phyloP scores from a whole-genome alignment of 2,113 vertebrate species.

The Stictonetta naevosa region DNA sequence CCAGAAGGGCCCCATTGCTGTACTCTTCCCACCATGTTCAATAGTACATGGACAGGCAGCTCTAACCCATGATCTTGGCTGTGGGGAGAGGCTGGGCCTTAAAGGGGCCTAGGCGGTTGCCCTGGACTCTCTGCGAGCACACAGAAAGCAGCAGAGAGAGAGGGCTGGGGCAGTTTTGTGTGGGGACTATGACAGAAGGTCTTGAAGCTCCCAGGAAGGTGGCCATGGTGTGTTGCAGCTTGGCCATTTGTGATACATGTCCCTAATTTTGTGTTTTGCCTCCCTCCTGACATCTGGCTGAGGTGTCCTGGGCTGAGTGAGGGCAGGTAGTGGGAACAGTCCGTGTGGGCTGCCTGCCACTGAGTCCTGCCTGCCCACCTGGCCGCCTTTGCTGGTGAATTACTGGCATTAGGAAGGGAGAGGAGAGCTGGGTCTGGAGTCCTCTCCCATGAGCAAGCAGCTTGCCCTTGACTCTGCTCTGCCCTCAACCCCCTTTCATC shows the following conservation, averaged over 20 bases:
- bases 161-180: neutral
- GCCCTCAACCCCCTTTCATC: too few species aligned
- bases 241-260: neutral
- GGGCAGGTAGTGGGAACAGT: neutral
- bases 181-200: neutral
- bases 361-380: too few species aligned
- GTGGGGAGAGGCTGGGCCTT: neutral
- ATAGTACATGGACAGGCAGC: neutral
- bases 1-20: neutral
- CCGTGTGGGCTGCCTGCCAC: too few species aligned
- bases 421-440: too few species aligned
- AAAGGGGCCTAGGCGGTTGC: neutral
- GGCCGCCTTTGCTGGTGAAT: too few species aligned
- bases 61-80: neutral
- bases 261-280: neutral
- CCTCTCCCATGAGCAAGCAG: too few species aligned
- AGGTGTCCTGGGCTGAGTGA: neutral
- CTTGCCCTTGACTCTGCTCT: too few species aligned
- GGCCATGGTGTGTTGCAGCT: neutral
- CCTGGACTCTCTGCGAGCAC: neutral
- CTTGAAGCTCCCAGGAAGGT: neutral
- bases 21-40: neutral
- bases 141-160: neutral
- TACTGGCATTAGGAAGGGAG: too few species aligned
- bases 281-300: neutral